These are phyloP conservation scores for Eupeodes corollae DNA, from an alignment of 1,140 invertebrate species.

Conservation along the genomic window DNA sequence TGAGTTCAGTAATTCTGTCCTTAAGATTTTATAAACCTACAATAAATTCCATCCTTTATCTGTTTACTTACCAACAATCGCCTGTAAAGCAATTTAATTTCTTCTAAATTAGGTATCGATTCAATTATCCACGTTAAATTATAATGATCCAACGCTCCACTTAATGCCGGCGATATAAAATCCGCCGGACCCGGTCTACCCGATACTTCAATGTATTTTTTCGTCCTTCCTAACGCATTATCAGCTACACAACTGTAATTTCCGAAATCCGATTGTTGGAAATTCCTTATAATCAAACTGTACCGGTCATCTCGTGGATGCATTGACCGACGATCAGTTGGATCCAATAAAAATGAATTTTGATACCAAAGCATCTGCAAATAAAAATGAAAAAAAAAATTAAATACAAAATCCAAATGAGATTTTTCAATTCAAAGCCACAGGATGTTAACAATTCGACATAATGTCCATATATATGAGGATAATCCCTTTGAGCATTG, in stretches of 20 bases:
- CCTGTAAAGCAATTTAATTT: slow-evolving; percentile 45
- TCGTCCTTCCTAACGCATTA: no score
- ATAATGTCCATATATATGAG: no score
- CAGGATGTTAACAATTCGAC: neutral
- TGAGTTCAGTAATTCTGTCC: neutral
- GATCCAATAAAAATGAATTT: slow-evolving; percentile 44
- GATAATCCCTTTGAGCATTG: no score
- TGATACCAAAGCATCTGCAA: slow-evolving; percentile 46
- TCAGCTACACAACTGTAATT: slow-evolving; percentile 25
- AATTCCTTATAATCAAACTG: slow-evolving; percentile 43
- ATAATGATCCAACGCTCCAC: no score
- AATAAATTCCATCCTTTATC: neutral
- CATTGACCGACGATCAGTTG: slow-evolving; percentile 44
- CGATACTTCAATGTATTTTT: no score
- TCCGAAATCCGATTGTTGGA: slow-evolving; percentile 47
- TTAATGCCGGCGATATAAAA: no score
- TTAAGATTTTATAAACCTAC: neutral
- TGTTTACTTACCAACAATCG: slow-evolving; percentile 37
- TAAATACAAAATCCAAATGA: neutral
- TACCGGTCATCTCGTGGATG: slow-evolving; percentile 43
- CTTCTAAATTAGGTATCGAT: slow-evolving; percentile 43
- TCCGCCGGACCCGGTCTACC: no score
- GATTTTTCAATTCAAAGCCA: neutral
- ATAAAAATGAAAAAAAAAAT: neutral
- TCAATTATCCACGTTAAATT: slow-evolving; percentile 36